A percentile compares a stretch with the other conserved stretches of the same genome.
phyloP scores from a whole-genome alignment of 2,113 vertebrate species.

The Cygnus atratus region DNA sequence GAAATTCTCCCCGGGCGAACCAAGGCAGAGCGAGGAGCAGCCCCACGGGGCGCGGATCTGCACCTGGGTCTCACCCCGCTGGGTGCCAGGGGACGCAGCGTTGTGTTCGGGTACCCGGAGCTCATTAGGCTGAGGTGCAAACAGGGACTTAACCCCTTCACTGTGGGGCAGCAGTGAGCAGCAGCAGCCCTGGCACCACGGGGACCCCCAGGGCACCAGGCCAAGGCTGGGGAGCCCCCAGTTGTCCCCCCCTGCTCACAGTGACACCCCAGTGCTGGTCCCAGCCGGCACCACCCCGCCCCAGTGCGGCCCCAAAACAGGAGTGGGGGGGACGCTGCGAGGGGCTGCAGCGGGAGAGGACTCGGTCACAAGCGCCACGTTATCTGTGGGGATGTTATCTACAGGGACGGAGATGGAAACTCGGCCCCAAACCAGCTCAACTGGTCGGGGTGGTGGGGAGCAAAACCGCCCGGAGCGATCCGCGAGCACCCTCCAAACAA shows the following conservation, averaged over 20 bases:
- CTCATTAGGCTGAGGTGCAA: neutral
- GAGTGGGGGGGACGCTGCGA: fast-evolving
- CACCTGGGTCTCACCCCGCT: too few relatives aligned
- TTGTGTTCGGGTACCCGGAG: neutral
- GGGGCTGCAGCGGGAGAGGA: fast-evolving
- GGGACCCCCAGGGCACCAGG: too few relatives aligned
- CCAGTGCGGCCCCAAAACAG: neutral
- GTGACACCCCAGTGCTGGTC: too few relatives aligned
- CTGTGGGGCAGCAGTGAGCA: too few relatives aligned
- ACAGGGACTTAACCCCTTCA: neutral
- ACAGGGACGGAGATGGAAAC: neutral
- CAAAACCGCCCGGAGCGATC: neutral
- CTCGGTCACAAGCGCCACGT: neutral
- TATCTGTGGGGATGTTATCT: neutral
- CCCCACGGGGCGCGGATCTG: fast-evolving
- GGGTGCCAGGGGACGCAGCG: neutral
- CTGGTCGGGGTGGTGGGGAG: neutral
- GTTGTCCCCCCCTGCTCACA: too few relatives aligned
- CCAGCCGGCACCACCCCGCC: too few relatives aligned
- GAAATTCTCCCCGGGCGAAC: neutral
- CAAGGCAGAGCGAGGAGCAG: neutral
- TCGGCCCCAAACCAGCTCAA: neutral
- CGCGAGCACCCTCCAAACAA: neutral
- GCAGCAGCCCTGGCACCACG: too few relatives aligned
- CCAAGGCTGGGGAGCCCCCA: too few relatives aligned